Evolutionary conservation across 2,113 vertebrate genomes (phyloP).

Genomic region (Cyprinodon variegatus): DNA sequence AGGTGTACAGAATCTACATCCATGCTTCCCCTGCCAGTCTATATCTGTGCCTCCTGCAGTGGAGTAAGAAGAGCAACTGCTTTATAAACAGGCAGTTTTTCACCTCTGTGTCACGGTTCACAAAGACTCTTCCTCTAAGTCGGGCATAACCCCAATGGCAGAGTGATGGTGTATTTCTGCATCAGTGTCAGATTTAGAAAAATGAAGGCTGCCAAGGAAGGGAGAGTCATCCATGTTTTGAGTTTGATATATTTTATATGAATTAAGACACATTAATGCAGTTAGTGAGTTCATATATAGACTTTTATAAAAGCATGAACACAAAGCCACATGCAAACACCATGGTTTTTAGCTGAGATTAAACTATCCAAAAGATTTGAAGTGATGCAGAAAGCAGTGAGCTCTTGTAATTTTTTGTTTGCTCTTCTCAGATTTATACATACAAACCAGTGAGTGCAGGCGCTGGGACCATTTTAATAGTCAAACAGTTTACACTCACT

Average conservation of each 20-base stretch:
- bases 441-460: slow-evolving; percentile 30
- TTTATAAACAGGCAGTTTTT: slow-evolving; percentile 72
- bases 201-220: slow-evolving; percentile 68
- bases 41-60: slow-evolving; percentile 40
- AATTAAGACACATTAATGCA: slow-evolving; percentile 30
- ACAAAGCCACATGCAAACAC: not conserved
- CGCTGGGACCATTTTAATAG: slow-evolving; percentile 60
- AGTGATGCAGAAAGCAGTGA: slow-evolving; percentile 37
- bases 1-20: slow-evolving; percentile 32
- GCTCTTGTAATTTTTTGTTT: slow-evolving; percentile 61
- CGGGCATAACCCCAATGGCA: slow-evolving; percentile 62
- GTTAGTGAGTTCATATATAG: slow-evolving; percentile 22
- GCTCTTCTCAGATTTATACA: slow-evolving; percentile 41
- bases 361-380: slow-evolving; percentile 61
- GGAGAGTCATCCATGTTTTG: slow-evolving; percentile 51
- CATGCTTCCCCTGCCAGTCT: slow-evolving; percentile 38
- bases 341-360: slow-evolving; percentile 34
- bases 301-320: not conserved
- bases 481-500: slow-evolving; percentile 45
- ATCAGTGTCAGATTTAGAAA: slow-evolving; percentile 62
- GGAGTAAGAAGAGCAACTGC: slow-evolving; percentile 67
- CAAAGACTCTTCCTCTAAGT: slow-evolving; percentile 61
- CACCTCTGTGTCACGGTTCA: slow-evolving; percentile 73
- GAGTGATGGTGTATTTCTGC: slow-evolving; percentile 65
- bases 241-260: slow-evolving; percentile 48